phyloP scores from a whole-genome alignment of 2,113 vertebrate species.

The Penelope pileata region DNA sequence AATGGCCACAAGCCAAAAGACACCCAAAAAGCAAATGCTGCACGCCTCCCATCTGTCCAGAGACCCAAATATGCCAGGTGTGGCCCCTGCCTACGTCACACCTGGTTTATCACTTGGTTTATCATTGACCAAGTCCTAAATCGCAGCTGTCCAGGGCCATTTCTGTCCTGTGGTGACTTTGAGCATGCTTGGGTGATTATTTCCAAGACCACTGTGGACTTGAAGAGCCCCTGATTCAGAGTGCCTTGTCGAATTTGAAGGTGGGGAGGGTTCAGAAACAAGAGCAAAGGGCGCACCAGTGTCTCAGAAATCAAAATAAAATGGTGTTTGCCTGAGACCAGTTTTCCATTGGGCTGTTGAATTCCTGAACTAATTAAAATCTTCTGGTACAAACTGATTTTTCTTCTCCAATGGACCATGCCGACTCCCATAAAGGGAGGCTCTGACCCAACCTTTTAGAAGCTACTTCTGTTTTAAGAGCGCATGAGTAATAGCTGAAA shows the following conservation, averaged over 20 bases:
- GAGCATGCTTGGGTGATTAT: neutral
- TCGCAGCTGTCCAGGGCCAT: too few relatives aligned
- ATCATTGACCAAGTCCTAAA: neutral
- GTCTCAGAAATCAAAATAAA: neutral
- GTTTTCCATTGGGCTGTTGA: neutral
- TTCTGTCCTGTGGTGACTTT: neutral
- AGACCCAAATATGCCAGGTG: neutral
- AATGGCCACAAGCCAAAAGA: neutral
- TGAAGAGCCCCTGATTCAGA: neutral
- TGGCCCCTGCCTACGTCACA: neutral
- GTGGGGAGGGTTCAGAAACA: neutral
- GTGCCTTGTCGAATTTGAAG: neutral
- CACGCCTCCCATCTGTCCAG: neutral
- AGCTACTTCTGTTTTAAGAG: neutral
- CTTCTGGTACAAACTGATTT: neutral
- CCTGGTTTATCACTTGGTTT: neutral
- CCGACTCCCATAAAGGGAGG: neutral
- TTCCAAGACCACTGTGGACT: neutral
- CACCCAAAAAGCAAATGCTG: neutral
- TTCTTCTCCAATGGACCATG: neutral
- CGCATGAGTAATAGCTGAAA: neutral
- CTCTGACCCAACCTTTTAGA: neutral
- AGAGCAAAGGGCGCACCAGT: neutral
- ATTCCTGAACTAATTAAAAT: neutral
- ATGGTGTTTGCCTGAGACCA: neutral